Base-by-base conservation (phyloP, 2,888 invertebrate genomes). In the Drosophila robusta region DNA sequence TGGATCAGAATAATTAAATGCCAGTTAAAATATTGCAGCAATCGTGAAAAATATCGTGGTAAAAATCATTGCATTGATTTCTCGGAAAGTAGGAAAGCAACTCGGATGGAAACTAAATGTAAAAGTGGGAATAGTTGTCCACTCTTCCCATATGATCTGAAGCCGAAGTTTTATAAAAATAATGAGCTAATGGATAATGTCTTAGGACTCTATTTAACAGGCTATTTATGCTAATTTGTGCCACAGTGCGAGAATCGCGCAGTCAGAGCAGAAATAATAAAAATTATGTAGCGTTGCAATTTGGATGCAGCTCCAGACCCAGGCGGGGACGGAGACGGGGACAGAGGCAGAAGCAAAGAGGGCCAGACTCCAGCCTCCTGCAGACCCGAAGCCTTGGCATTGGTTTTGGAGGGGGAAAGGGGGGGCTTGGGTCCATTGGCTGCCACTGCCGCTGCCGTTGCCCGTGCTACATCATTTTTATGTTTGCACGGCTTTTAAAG, bases 271-370 rank as follows among this genome's bases (percentile, higher is more conserved):
- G 73, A 73, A 75, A 78, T 74, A 79, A 86, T 87, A 86, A 89
- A 87, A 85, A 78, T 89, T 84, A 81, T 79, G 77, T 70, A 77
- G 82, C 85, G 71, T 46, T 83, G 89, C 89, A 88, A 83, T 90
- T 90, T 89, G 70, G 60, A 42, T 60, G 83, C 70, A 70, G 57
- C 62, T 9, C 29, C 8, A 29, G 29, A 67, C 41, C 29, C 7
- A 29, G 29, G 65, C 45, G 36, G 47, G 39, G 52, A 52, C 41
- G 2, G 2, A 38, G 38, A 11, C 26, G 29, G 41, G 8, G n/a
- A 46, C 42, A 42, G 29, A 14, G 24, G 36, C 12, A n/a, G n/a
- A n/a, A n/a, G n/a, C n/a, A 18, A 3, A 11, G 50, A 11, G 39
- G 44, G 0, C 7, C 9, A 22, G 47, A 29, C 46, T 38, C 5